Evolutionary conservation across 2,888 invertebrate species (phyloP).

Genomic region (Copidosoma aretas): DNA sequence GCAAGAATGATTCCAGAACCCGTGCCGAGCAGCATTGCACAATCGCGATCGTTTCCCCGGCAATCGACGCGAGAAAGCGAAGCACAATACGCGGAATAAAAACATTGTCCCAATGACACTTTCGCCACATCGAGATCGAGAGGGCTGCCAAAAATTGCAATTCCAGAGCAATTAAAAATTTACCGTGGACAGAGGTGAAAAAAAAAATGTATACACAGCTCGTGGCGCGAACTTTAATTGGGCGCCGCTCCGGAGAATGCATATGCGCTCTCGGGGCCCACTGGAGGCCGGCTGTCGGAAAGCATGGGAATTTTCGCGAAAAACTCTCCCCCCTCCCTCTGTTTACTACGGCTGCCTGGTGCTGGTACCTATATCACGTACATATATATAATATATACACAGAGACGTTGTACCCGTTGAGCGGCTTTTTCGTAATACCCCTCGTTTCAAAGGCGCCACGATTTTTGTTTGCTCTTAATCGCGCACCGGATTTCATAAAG

Average conservation of each 20-base stretch:
- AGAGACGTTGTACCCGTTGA: constrained; percentile 3
- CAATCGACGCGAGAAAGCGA: no score
- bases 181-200: no score
- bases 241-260: not conserved
- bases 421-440: constrained; percentile 32
- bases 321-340: not conserved
- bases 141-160: no score
- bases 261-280: not conserved
- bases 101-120: no score
- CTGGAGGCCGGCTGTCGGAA: not conserved
- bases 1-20: no score
- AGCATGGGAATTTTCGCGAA: constrained; percentile 16
- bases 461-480: constrained; percentile 29
- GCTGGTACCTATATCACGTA: no score
- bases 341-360: not conserved
- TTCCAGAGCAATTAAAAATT: no score
- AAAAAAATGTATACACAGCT: no score
- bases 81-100: no score
- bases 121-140: no score
- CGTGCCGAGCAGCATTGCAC: no score
- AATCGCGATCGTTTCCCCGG: no score
- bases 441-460: constrained; percentile 19
- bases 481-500: constrained; percentile 29
- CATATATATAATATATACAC: not conserved
- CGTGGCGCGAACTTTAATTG: constrained; percentile 40